Conservation (phyloP, 2,113 vertebrate genomes). For the Thymallus thymallus region DNA sequence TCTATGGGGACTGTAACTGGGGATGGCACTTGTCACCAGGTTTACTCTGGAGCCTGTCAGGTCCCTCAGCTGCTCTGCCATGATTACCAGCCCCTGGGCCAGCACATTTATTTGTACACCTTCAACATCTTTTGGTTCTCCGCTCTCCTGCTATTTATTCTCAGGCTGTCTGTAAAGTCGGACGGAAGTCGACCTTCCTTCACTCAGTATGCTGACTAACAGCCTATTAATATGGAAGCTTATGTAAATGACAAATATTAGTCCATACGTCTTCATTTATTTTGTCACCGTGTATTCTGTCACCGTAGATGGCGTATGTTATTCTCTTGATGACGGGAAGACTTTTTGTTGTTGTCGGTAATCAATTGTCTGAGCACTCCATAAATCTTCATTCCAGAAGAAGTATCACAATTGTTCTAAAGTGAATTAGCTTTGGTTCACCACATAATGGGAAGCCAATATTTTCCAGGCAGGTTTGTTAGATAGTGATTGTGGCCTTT, state of each 20-base stretch:
- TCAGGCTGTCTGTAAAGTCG: not conserved
- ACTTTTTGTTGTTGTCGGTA: not conserved
- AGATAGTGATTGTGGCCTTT: not conserved
- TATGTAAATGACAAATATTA: not conserved
- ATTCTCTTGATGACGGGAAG: not conserved
- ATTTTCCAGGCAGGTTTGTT: not conserved
- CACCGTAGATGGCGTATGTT: too few species aligned
- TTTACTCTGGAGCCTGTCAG: not conserved
- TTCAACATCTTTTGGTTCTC: not conserved
- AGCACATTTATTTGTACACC: not conserved
- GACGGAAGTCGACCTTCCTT: not conserved
- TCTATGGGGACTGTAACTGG: conserved; percentile 26
- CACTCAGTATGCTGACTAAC: conserved; percentile 2
- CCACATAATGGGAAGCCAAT: not conserved
- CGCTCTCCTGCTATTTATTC: not conserved
- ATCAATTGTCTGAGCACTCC: not conserved
- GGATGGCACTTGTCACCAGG: conserved; percentile 19
- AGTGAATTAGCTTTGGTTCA: conserved; percentile 1
- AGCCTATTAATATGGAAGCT: not conserved
- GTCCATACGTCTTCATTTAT: not conserved
- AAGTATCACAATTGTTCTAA: not conserved
- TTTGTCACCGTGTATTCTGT: not conserved
- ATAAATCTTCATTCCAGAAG: conserved; percentile 7
- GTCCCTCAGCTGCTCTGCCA: not conserved
- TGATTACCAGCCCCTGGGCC: conserved; percentile 5